Evolutionary conservation across 23 tunicate species (phyloP).

Genomic region (Diplosoma virens): DNA sequence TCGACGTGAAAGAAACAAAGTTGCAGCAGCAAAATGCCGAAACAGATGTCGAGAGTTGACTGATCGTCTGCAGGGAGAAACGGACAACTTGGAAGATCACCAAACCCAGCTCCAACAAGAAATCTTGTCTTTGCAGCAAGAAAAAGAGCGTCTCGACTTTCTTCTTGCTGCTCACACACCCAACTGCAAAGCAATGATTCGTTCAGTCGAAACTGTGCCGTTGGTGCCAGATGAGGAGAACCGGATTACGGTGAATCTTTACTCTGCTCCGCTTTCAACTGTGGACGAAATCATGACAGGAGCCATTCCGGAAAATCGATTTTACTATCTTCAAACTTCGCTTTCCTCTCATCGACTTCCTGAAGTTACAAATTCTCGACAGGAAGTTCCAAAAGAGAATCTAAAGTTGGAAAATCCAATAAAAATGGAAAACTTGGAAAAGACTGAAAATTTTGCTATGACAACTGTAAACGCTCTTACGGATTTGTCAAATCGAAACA

Average conservation of each 20-base stretch:
- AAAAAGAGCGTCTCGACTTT: conserved; percentile 77
- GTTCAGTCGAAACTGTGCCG: background rate
- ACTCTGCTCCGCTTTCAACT: conserved; percentile 20
- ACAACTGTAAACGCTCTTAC: background rate
- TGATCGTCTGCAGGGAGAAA: conserved; percentile 88
- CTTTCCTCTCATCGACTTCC: conserved; percentile 12
- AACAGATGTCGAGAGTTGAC: conserved; percentile 84
- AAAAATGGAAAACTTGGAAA: background rate
- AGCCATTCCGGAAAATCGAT: conserved; percentile 1
- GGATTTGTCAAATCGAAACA: conserved; percentile 3
- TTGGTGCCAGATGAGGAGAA: conserved; percentile 14
- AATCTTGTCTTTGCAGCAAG: conserved; percentile 69
- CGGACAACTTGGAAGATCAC: conserved; percentile 73
- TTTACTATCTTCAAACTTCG: background rate
- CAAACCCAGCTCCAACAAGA: conserved; percentile 68
- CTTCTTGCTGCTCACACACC: conserved; percentile 74
- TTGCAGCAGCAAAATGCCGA: conserved; percentile 93
- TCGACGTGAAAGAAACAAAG: conserved; percentile 81
- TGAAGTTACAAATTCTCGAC: background rate
- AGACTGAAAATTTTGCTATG: background rate
- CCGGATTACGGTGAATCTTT: background rate
- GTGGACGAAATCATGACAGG: conserved; percentile 36
- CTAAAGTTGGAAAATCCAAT: background rate
- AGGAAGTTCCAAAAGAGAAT: background rate
- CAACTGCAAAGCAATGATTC: conserved; percentile 47